Base-by-base conservation (phyloP, 2,797 vertebrate genomes). In the Leucoraja ocellata region DNA sequence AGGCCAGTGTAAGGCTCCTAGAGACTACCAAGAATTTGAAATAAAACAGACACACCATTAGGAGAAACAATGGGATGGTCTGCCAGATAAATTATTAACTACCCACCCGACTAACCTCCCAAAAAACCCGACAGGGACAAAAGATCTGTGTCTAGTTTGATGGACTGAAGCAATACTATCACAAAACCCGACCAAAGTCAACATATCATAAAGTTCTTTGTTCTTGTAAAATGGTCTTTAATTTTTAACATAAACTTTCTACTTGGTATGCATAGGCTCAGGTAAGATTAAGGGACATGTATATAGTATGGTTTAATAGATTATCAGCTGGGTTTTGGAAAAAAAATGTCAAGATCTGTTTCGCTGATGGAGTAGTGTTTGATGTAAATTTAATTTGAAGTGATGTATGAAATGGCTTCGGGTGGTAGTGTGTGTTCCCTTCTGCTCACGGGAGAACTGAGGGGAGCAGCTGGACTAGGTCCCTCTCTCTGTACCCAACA, bases 311-410 rank as follows among this genome's bases (percentile, higher is more conserved):
- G 96, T 97, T 98, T 99, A 99, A 99, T 99, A 97, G 98, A 99
- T 99, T 98, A 98, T 96, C 97, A 98, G 98, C 98, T 97, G 97
- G 98, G 98, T 98, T 98, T 97, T 97, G 97, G 98, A 98, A 98
- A 68, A 46, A 88, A 98, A 98, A 98, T 99, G 98, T 98, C 98
- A 98, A 98, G 96, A 98, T 97, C 97, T 96, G 96, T 96, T 96
- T 96, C 97, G 96, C 97, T 99, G 98, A 99, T 98, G 98, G 98
- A 99, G 97, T 98, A 98, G 98, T 97, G 96, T 97, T 98, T 99
- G 98, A 99, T 99, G 98, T 99, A 99, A 98, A 99, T 99, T 99
- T 99, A 99, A 99, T 99, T 99, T 99, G 98, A 98, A 99, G 98
- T 99, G 99, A 99, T 99, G 97, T 99, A 99, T 98, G 98, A 97